Percentiles rank a stretch among this genome's conserved stretches.
phyloP scores from a whole-genome alignment of 2,113 vertebrate species.

The Cisticola juncidis region DNA sequence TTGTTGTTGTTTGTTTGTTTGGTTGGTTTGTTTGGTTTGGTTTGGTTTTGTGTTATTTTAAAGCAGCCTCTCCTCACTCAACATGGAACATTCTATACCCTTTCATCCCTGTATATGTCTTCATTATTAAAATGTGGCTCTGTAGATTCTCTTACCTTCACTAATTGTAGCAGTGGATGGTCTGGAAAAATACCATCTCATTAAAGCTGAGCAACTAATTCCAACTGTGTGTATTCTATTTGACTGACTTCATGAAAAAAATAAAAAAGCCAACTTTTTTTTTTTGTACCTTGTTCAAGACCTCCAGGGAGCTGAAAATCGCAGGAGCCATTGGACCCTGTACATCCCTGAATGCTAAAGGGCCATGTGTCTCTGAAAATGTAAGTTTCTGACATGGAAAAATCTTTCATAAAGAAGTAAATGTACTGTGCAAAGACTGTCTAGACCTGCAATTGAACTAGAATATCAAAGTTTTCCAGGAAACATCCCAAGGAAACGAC shows the following conservation, averaged over 20 bases:
- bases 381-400: conserved; percentile 74
- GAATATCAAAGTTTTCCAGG: neutral
- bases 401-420: neutral
- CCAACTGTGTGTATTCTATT: neutral
- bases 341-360: conserved; percentile 88
- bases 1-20: neutral
- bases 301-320: conserved; percentile 92
- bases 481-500: neutral
- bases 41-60: neutral
- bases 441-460: neutral
- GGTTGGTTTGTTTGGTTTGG: neutral
- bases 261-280: neutral
- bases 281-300: conserved; percentile 73
- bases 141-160: neutral
- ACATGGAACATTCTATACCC: neutral
- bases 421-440: neutral
- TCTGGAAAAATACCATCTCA: neutral
- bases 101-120: neutral
- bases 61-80: neutral
- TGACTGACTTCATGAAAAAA: neutral
- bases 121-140: neutral
- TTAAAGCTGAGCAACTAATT: neutral
- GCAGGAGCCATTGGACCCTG: conserved; percentile 92
- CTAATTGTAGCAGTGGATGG: neutral
- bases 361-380: conserved; percentile 90